These are phyloP conservation scores for Amyelois transitella DNA, from an alignment of 1,140 invertebrate genomes.

Conservation along the genomic window DNA sequence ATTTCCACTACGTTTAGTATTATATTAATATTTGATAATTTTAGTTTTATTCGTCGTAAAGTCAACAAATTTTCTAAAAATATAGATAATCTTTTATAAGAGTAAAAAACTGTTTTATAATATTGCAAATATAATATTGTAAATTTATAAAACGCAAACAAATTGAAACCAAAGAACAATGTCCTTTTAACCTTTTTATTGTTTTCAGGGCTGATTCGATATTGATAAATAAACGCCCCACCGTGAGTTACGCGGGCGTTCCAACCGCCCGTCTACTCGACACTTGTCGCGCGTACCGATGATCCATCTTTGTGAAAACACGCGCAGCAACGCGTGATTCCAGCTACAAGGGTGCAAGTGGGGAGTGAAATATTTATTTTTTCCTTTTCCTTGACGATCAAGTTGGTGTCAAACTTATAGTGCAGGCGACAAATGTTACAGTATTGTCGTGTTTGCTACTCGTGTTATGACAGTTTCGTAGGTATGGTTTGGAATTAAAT, in stretches of 20 bases:
- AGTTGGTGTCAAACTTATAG: conserved; percentile 52
- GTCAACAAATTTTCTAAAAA: too few relatives aligned
- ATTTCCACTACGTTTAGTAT: too few relatives aligned
- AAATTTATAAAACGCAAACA: too few relatives aligned
- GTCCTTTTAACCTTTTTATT: too few relatives aligned
- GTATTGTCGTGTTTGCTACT: not conserved
- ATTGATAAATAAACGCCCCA: too few relatives aligned
- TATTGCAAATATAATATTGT: too few relatives aligned
- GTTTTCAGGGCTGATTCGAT: too few relatives aligned
- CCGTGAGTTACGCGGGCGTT: not conserved
- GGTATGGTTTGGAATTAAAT: not conserved
- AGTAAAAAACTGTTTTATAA: too few relatives aligned
- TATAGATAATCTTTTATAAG: too few relatives aligned
- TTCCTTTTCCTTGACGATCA: conserved; percentile 39
- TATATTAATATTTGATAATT: too few relatives aligned
- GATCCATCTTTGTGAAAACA: conserved; percentile 68
- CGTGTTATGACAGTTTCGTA: not conserved
- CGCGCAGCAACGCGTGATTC: conserved; percentile 66
- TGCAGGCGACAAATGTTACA: conserved; percentile 41
- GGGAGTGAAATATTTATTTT: conserved; percentile 60
- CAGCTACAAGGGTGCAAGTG: conserved; percentile 59
- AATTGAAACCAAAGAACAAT: too few relatives aligned
- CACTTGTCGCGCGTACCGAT: conserved; percentile 38
- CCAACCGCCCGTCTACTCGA: not conserved
- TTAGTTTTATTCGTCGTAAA: too few relatives aligned